These are phyloP conservation scores for Anticlea derivata DNA, from an alignment of 2,888 invertebrate genomes.

Conservation along the genomic window DNA sequence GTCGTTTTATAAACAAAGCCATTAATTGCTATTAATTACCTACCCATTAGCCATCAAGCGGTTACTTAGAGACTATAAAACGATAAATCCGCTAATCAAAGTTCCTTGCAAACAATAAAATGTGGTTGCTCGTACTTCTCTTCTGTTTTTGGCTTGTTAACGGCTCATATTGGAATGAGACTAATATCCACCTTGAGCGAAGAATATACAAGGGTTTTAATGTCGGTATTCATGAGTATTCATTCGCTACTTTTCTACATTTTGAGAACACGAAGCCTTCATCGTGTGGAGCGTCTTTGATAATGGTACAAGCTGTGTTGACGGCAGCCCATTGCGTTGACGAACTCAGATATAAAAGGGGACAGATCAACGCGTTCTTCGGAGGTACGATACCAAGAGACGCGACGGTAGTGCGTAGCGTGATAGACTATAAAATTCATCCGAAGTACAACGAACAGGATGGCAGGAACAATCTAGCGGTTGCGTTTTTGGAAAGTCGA, in stretches of 20 bases:
- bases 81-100: background rate
- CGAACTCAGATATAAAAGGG: slow-evolving; percentile 5
- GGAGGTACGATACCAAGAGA: slow-evolving; percentile 11
- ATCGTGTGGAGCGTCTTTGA: slow-evolving; percentile 4
- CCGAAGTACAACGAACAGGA: background rate
- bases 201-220: background rate
- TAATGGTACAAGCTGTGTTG: slow-evolving; percentile 6
- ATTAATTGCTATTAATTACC: slow-evolving; percentile 5
- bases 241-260: slow-evolving; percentile 1
- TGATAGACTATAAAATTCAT: background rate
- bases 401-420: background rate
- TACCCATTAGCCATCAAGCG: slow-evolving; percentile 3
- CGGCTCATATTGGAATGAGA: background rate
- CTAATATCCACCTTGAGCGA: background rate
- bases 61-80: slow-evolving; percentile 5
- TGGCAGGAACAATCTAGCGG: slow-evolving; percentile 1
- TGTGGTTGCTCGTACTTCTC: slow-evolving; percentile 1
- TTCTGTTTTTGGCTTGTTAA: background rate
- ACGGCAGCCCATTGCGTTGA: slow-evolving; percentile 11
- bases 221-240: slow-evolving; percentile 2
- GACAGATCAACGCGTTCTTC: background rate
- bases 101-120: slow-evolving; percentile 3
- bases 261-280: slow-evolving; percentile 1
- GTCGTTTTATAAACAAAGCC: slow-evolving; percentile 14
- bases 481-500: background rate